Base-by-base conservation (phyloP, 2,113 vertebrate species). In the Ammospiza nelsoni region DNA sequence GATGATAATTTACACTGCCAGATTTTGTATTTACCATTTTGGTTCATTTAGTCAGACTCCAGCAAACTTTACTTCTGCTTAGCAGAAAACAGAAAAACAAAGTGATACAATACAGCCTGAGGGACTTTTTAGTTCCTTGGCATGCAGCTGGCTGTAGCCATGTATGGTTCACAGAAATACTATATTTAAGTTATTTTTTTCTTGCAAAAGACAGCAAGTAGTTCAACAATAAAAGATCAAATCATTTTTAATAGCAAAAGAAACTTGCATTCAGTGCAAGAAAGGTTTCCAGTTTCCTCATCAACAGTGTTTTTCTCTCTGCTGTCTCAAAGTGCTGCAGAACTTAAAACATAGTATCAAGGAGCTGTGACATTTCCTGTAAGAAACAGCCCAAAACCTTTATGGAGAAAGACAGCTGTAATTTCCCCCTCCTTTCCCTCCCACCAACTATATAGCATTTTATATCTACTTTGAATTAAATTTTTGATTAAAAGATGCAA, bases 401-500 rank as follows among this genome's bases (percentile, higher is more conserved):
- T 79, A 80, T 9, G 59, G 37, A 74, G 57, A 65, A 84, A 81
- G 39, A 88, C 35, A 78, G 55, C 31, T 37, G 48, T 54, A 58
- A 55, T 46, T 89, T 58, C 21, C 17, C 8, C 12, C 5, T n/a
- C 5, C 25, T 9, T 25, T 7, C 21, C 93, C 24, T 96, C 15
- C 7, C 21, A 22, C 25, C 37, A 59, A 52, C 54, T 44, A 93
- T 29, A 89, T 8, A 69, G 79, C 39, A 75, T 90, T 97, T 97
- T 95, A 80, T 82, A 68, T 76, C 77, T 98, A 97, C 95, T 97
- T 94, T 86, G 94, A 98, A 97, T 96, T 97, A 95, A 88, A 95
- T 91, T 97, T 97, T 97, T 97, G 95, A 98, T 98, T 98, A 97
- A 97, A 95, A 96, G 96, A 97, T 96, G 93, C 75, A 91, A 97